Evolutionary conservation across 1,140 invertebrate species (phyloP), one percentile per base, ranked within the genome.

Genomic region (Bradysia coprophila): DNA sequence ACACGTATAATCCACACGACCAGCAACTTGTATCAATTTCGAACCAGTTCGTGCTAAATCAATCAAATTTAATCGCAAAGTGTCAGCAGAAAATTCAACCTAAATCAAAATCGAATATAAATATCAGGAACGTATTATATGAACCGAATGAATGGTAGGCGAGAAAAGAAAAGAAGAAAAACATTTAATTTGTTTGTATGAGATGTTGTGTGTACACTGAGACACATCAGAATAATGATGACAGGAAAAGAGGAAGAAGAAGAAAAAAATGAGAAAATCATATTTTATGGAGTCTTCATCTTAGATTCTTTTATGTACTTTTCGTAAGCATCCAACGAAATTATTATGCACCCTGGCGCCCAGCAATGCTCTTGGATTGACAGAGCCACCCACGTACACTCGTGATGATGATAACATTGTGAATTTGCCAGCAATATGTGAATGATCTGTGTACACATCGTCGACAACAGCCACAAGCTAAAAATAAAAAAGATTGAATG

Each of bases 291-390:
- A 8, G 16, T 9, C n/a, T n/a, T n/a, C n/a, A 13, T 36, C 10
- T 36, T 36, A 19, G 8, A 39, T 21, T 10, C 16, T 20, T 39
- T 39, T 10, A 6, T 40, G 13, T 23, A 96, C 92, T 73, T 95
- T 92, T 61, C 88, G 77, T 53, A 98, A 68, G 58, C 93, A 98
- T 4, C 93, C 93, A 46, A 92, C 81, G 57, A 95, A 97, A 63
- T 93, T 94, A 52, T 75, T 81, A 55, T 82, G 77, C 13, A 85
- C 80, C 42, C 78, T 72, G n/a, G 83, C 76, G 1, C 85, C 87
- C n/a, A 79, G 75, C 32, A 90, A 62, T 2, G 75, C 75, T 28
- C 74, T 66, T 2, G 81, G 75, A 55, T 88, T 81, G 21, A 89
- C 78, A 15, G 83, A 83, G 2, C 92, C 92, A 4, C 89, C 93